Percentiles rank a stretch among this genome's conserved stretches.
phyloP scores from a whole-genome alignment of 2,888 invertebrate genomes.

The Nephrotoma flavescens region DNA sequence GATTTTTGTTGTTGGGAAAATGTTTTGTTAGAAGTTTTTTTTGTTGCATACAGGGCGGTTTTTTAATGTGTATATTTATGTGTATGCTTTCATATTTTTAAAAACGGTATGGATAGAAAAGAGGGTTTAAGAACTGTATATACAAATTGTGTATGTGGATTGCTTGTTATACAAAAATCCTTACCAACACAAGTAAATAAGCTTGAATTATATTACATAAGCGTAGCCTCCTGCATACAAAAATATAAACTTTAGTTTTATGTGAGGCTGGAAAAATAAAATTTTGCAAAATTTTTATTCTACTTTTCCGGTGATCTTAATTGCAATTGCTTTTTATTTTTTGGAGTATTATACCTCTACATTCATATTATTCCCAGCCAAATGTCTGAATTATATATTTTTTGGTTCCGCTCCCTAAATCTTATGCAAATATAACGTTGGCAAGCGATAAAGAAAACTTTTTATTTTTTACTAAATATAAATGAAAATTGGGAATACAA shows the following conservation, averaged over 20 bases:
- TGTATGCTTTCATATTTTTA: neutral
- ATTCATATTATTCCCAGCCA: neutral
- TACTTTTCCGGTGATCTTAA: neutral
- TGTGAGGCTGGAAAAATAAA: neutral
- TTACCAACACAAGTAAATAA: neutral
- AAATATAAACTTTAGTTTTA: neutral
- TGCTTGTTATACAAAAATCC: neutral
- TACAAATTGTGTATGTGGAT: neutral
- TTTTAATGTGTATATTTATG: neutral
- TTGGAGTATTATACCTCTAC: neutral
- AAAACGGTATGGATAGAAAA: neutral
- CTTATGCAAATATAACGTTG: neutral
- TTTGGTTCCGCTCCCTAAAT: neutral
- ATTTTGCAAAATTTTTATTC: neutral
- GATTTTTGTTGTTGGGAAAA: neutral
- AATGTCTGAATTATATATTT: neutral
- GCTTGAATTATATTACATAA: neutral
- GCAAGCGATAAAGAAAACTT: neutral
- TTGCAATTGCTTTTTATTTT: neutral
- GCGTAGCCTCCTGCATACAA: neutral
- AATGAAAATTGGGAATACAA: neutral
- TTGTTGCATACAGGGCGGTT: neutral
- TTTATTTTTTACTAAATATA: neutral
- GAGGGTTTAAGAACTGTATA: neutral
- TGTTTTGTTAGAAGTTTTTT: neutral